Base-by-base conservation (phyloP, 1,140 invertebrate species). In the Notospermus geniculatus region DNA sequence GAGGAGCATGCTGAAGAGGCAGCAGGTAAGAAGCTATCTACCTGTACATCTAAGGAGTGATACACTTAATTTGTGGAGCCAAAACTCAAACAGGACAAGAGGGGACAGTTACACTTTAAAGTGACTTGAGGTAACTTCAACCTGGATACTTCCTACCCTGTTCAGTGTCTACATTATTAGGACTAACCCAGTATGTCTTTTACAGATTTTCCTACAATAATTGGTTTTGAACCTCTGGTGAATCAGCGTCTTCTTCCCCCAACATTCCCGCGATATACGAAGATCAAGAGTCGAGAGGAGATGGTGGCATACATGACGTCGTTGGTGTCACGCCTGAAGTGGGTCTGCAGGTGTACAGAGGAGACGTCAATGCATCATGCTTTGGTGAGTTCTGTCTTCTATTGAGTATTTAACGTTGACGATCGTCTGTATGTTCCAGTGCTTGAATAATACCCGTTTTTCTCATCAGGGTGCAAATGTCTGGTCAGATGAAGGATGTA, bases 231-330 rank as follows among this genome's bases (percentile, higher is more conserved):
- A 76, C 93, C 95, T 23, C 87, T 95, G 76, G 90, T 96, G 36
- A 97, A 97, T 82, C 94, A 97, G 81, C 87, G 95, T 65, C 84
- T 97, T 30, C 83, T 97, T 29, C 95, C 95, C 41, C 95, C 95
- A 0, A 97, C 95, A n/a, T 98, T 98, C 85, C 96, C 96, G 11
- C 86, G 95, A 1, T 97, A 96, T 80, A 95, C 94, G 1, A 90
- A 92, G 81, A 95, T 98, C 68, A 92, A 92, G 67, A 88, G 89
- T 53, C 84, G 92, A 41, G 78, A 84, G 32, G 91, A 95, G 71
- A 90, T 93, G 29, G 80, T 95, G 63, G 85, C 87, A 69, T 97
- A 96, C 81, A 87, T 97, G 70, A 88, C 90, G 70, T 66, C 59
- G 9, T 57, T 79, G 36, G 83, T 96, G 7, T 84, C 88, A 29